Evolutionary conservation across 1,140 invertebrate species (phyloP).

Genomic region (Drosophila nasuta): DNA sequence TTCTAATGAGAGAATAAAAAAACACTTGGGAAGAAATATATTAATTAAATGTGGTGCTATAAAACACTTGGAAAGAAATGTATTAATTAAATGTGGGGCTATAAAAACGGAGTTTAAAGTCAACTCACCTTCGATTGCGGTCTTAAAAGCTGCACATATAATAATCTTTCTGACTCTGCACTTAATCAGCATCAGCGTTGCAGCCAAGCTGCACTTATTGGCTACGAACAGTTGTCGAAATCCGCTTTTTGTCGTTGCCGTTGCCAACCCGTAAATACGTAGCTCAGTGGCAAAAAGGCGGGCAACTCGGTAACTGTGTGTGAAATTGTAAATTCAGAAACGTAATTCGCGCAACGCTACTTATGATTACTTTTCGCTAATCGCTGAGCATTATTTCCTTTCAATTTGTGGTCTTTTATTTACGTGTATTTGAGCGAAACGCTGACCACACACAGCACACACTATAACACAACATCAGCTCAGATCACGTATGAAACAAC

Average conservation of each 20-base stretch:
- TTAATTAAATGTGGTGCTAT: no score
- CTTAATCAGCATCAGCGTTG: no score
- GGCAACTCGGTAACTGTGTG: neutral
- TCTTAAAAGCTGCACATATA: no score
- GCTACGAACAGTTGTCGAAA: no score
- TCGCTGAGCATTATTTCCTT: conserved; percentile 80
- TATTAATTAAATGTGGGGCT: no score
- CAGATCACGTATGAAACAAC: conserved; percentile 42
- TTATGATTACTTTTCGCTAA: conserved; percentile 82
- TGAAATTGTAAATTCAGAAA: conserved; percentile 65
- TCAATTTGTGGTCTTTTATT: conserved; percentile 77
- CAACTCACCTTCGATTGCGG: no score
- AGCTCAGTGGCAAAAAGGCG: neutral
- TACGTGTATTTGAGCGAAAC: conserved; percentile 68
- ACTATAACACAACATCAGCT: conserved; percentile 11
- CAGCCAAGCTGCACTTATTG: no score
- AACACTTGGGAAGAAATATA: no score
- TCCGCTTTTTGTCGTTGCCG: neutral
- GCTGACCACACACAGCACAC: conserved; percentile 57
- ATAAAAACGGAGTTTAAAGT: no score
- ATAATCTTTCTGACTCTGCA: no score
- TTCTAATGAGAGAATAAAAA: no score
- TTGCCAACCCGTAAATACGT: neutral
- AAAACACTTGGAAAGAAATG: no score
- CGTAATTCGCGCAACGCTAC: conserved; percentile 56